phyloP scores from a whole-genome alignment of 1,140 invertebrate genomes.

The Drosophila eugracilis region DNA sequence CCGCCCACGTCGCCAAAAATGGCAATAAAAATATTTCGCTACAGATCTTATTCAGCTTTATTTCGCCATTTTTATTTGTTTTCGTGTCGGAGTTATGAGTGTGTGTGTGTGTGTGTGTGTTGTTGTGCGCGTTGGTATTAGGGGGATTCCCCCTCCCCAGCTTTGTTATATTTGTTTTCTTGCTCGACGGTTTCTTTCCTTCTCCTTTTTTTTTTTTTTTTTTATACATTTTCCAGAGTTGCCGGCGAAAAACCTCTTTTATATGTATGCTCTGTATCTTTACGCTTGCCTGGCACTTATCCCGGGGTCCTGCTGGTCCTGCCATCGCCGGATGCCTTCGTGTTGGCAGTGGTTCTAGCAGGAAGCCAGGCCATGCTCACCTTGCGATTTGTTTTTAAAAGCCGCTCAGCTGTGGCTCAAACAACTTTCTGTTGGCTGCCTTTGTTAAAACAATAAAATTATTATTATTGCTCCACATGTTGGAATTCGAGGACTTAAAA shows the following conservation, averaged over 20 bases:
- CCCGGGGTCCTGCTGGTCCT: constrained; percentile 30
- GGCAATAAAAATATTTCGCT: constrained; percentile 83
- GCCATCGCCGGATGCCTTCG: constrained; percentile 11
- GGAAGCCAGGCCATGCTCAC: constrained; percentile 51
- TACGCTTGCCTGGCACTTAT: constrained; percentile 69
- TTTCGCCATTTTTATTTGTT: constrained; percentile 83
- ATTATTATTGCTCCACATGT: constrained; percentile 83
- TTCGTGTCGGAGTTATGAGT: constrained; percentile 58
- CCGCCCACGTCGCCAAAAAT: constrained; percentile 72
- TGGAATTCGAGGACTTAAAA: constrained; percentile 82
- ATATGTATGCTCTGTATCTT: constrained; percentile 60
- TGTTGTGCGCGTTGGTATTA: too few species aligned
- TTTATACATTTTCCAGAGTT: constrained; percentile 51
- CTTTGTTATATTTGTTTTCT: constrained; percentile 65
- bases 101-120: constrained; percentile 12
- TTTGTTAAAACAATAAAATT: constrained; percentile 84
- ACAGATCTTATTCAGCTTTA: constrained; percentile 83
- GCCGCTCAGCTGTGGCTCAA: constrained; percentile 82
- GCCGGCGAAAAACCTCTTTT: constrained; percentile 70
- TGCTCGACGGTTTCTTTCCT: neutral
- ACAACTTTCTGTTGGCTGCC: constrained; percentile 81
- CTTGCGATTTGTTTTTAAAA: constrained; percentile 83
- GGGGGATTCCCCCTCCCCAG: constrained; percentile 9
- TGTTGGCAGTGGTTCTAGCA: constrained; percentile 8
- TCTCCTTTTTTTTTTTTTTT: constrained; percentile 1